Evolutionary conservation across 2,888 invertebrate species (phyloP).

Genomic region (Scaptomyza tumidula): DNA sequence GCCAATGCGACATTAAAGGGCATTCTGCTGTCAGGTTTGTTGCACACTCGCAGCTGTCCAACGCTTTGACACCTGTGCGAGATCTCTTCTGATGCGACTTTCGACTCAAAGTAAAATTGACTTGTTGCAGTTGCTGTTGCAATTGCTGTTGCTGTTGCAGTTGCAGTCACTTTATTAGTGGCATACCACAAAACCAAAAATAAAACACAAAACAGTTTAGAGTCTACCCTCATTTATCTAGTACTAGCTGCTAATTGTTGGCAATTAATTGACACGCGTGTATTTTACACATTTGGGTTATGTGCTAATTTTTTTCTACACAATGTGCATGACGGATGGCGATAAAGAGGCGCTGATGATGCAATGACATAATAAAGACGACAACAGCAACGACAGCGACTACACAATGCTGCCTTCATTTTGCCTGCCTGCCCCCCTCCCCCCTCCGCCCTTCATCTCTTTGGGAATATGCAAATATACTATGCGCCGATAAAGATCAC

Average conservation of each 20-base stretch:
- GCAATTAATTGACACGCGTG: constrained; percentile 77
- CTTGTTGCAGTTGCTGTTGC: constrained; percentile 1
- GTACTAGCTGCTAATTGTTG: constrained; percentile 62
- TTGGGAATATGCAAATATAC: constrained; percentile 75
- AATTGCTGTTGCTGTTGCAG: neutral
- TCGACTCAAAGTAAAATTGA: constrained; percentile 33
- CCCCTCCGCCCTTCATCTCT: neutral
- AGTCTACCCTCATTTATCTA: constrained; percentile 10
- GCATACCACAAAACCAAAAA: constrained; percentile 11
- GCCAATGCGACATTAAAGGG: constrained; percentile 80
- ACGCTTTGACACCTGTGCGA: constrained; percentile 76
- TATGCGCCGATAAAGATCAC: constrained; percentile 73
- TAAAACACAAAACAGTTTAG: constrained; percentile 7
- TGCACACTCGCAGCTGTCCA: constrained; percentile 71
- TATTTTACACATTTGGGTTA: constrained; percentile 78
- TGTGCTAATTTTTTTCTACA: constrained; percentile 75
- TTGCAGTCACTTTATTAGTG: constrained; percentile 45
- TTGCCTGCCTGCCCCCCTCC: neutral
- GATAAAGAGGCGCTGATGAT: constrained; percentile 74
- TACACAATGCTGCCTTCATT: constrained; percentile 38
- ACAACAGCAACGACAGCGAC: constrained; percentile 54
- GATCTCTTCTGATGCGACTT: constrained; percentile 49
- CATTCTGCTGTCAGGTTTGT: constrained; percentile 81
- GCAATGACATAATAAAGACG: constrained; percentile 80
- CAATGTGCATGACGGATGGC: constrained; percentile 79